Percentiles rank a stretch among this genome's conserved stretches.
phyloP scores from a whole-genome alignment of 2,888 invertebrate genomes.

The Dendrolimus pini region DNA sequence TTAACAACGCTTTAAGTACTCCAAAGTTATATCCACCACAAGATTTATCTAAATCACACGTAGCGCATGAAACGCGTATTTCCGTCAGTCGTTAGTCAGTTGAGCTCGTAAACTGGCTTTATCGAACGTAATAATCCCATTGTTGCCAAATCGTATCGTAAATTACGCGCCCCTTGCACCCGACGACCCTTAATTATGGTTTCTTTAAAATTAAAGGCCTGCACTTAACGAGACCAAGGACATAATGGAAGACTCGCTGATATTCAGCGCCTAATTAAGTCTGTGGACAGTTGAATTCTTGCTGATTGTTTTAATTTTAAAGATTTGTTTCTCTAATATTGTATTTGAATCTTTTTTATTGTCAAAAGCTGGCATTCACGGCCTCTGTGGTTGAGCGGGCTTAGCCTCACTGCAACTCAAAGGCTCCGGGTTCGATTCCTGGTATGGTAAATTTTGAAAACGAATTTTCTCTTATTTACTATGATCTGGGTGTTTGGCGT shows the following conservation, averaged over 20 bases:
- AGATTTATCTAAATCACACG: neutral
- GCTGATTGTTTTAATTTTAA: neutral
- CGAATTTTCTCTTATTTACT: too few relatives aligned
- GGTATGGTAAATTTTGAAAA: too few relatives aligned
- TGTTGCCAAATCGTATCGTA: slow-evolving; percentile 8
- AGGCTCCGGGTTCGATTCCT: too few relatives aligned
- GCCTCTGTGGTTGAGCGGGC: too few relatives aligned
- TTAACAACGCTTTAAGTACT: too few relatives aligned
- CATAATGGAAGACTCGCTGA: neutral
- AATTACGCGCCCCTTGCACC: slow-evolving; percentile 6
- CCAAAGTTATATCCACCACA: neutral
- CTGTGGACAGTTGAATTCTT: neutral
- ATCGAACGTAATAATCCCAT: slow-evolving; percentile 3
- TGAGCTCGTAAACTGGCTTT: neutral
- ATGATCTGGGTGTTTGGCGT: too few relatives aligned
- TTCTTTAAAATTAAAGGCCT: neutral
- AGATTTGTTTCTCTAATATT: too few relatives aligned
- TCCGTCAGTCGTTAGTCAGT: neutral
- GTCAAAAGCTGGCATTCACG: too few relatives aligned
- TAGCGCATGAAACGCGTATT: neutral
- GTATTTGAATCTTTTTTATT: too few relatives aligned
- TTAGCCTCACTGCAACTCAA: too few relatives aligned
- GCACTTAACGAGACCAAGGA: neutral
- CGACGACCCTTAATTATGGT: slow-evolving; percentile 4
- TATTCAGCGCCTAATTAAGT: neutral